Evolutionary conservation across 2,797 vertebrate genomes (phyloP), one percentile per base, ranked within the genome.

Genomic region (Gymnocypris eckloni): DNA sequence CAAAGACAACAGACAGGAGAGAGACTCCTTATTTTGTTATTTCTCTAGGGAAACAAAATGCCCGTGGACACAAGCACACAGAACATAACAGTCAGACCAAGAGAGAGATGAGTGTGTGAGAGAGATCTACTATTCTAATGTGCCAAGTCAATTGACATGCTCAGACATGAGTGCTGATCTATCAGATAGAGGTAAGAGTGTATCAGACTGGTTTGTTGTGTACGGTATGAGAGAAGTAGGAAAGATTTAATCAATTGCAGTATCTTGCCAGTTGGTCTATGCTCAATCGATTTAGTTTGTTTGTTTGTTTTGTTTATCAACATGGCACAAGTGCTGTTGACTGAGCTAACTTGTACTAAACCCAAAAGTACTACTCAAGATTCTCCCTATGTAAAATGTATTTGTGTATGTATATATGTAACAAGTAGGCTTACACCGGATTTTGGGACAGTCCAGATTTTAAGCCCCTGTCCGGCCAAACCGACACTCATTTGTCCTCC

Each of bases 61-160:
- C 41, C 56, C 4, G 15, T 64, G 54, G 81, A 73, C 25, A n/a
- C n/a, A 81, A 52, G 37, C 28, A 83, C 33, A 20, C 73, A 33
- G 33, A 33, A 67, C 45, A 72, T 2, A 8, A 82, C 66, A 52
- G n/a, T n/a, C n/a, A n/a, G 12, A 54, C 56, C 1, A 1, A 67
- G 22, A 9, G 9, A 83, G 13, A 41, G 59, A 28, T 20, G 45
- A 81, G 54, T 59, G 76, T 76, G 56, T 18, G 28, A 39, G 81
- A n/a, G 71, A 83, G 41, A 61, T 2, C 56, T 52, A 20, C 33
- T 33, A 25, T 76, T 83, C 28, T 33, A 61, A 48, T 82, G 33
- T 73, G 18, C 18, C 39, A 50, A 83, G n/a, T 76, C 82, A 54
- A 69, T 78, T 70, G 22, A 78, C 75, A 70, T 84, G 83, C 16